Evolutionary conservation across 2,888 invertebrate species (phyloP).

Genomic region (Eristalinus aeneus): DNA sequence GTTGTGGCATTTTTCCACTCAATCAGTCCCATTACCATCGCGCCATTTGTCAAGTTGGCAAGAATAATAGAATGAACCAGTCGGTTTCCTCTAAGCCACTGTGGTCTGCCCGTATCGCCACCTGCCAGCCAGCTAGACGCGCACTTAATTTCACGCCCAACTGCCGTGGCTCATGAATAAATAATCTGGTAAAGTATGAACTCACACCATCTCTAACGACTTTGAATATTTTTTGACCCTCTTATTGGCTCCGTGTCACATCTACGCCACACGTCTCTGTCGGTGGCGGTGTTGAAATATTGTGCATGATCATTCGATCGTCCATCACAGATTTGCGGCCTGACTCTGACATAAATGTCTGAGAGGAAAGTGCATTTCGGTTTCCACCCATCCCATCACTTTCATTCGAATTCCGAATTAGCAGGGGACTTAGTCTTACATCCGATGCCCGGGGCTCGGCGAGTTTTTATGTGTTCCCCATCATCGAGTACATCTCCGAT

Average conservation of each 20-base stretch:
- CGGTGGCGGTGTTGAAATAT: not conserved
- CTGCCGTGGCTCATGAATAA: not conserved
- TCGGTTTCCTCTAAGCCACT: not conserved
- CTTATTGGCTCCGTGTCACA: not conserved
- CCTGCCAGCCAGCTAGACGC: not conserved
- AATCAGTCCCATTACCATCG: not conserved
- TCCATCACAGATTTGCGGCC: not conserved
- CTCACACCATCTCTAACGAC: not conserved
- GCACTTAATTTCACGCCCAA: not conserved
- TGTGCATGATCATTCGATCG: not conserved
- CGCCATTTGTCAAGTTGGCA: not conserved
- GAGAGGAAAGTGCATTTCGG: not conserved
- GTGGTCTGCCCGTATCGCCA: not conserved
- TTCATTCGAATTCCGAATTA: not conserved
- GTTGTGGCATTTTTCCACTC: not conserved
- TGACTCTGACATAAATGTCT: not conserved
- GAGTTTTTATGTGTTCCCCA: not conserved
- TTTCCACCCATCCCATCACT: not conserved
- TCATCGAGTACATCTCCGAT: not conserved
- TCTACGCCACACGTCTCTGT: not conserved
- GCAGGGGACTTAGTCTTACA: not conserved
- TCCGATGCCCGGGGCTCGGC: not conserved
- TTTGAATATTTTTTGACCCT: not conserved
- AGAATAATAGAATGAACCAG: not conserved
- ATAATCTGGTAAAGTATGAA: not conserved